These are phyloP conservation scores for Onychostruthus taczanowskii DNA, from an alignment of 2,113 vertebrate species.

Conservation along the genomic window DNA sequence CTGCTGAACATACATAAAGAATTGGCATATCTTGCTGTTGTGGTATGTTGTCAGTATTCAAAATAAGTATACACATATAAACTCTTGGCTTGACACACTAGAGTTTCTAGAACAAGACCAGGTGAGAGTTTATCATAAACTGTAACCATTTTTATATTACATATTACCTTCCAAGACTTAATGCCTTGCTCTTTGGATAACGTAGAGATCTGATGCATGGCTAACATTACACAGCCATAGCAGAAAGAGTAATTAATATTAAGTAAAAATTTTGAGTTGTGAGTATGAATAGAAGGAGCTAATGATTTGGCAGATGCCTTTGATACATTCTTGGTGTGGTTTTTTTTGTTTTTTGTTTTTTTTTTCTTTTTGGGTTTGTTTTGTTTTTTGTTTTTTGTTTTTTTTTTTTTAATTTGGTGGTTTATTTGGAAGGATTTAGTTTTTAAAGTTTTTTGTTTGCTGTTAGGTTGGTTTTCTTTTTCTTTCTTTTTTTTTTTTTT, in stretches of 20 bases:
- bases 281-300: not conserved
- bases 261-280: not conserved
- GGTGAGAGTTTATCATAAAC: not conserved
- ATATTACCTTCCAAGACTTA: not conserved
- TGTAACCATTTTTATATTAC: not conserved
- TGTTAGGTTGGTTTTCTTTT: not conserved
- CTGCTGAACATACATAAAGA: not conserved
- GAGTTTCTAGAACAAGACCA: not conserved
- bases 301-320: not conserved
- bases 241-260: not conserved
- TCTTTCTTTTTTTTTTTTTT: no score
- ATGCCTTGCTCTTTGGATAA: not conserved
- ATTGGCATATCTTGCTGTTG: not conserved
- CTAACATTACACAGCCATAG: not conserved
- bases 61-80: not conserved
- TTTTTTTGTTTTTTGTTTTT: accelerated
- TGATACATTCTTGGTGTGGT: accelerated
- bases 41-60: not conserved
- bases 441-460: not conserved
- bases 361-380: no score
- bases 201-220: not conserved
- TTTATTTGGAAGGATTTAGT: accelerated
- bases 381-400: no score
- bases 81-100: not conserved
- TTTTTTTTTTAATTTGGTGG: not conserved